Evolutionary conservation across 2,797 vertebrate genomes (phyloP).

Genomic region (Pterois miles): DNA sequence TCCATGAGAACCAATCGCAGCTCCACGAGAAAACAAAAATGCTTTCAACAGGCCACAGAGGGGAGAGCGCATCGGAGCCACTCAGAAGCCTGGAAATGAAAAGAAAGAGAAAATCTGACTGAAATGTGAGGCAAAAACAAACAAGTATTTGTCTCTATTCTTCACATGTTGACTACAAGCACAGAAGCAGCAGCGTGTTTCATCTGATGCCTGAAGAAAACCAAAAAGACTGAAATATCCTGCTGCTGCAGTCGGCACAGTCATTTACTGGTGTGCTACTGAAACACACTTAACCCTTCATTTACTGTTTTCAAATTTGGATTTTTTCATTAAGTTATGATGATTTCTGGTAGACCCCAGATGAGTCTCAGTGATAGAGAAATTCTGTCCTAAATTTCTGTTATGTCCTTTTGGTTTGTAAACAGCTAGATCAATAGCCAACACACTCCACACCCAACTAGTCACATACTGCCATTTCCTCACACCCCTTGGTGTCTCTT

Average conservation of each 20-base stretch:
- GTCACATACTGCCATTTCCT: no score
- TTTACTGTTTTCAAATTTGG: not conserved
- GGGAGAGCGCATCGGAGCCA: not conserved
- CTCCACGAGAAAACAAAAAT: not conserved
- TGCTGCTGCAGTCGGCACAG: constrained; percentile 5
- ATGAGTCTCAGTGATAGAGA: not conserved
- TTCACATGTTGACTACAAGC: constrained; percentile 6
- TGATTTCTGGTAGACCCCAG: not conserved
- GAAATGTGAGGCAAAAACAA: constrained; percentile 14
- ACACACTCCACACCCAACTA: no score
- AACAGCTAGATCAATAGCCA: not conserved
- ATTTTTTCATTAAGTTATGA: not conserved
- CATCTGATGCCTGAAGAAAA: constrained; percentile 11
- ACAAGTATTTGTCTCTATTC: not conserved
- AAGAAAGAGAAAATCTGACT: not conserved
- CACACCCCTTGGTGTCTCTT: no score
- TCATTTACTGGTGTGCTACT: not conserved
- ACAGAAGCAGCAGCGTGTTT: constrained; percentile 16
- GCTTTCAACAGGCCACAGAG: constrained; percentile 13
- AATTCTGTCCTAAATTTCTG: not conserved
- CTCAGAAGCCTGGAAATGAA: not conserved
- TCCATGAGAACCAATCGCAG: not conserved
- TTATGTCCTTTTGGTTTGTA: not conserved
- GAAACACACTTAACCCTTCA: not conserved
- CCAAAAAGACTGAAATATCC: not conserved